Percentiles rank a stretch among this genome's conserved stretches.
Evolutionary conservation across 1,140 invertebrate genomes (phyloP).

Genomic region (Parapsyche elsis): DNA sequence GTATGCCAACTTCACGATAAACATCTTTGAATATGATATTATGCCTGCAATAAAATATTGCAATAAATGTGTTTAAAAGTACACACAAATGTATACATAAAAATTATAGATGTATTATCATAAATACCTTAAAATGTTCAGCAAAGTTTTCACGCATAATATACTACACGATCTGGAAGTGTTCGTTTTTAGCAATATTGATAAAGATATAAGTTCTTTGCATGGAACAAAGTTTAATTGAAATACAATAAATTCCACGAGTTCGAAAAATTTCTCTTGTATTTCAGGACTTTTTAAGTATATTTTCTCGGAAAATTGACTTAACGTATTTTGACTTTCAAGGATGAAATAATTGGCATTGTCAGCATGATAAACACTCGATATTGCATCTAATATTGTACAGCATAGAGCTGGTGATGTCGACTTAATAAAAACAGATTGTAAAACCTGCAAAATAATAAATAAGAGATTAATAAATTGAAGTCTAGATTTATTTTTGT

Average conservation of each 20-base stretch:
- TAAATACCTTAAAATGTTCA: slow-evolving; percentile 84
- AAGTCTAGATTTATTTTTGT: not conserved
- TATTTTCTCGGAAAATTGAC: slow-evolving; percentile 96
- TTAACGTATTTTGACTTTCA: slow-evolving; percentile 94
- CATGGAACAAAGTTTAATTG: slow-evolving; percentile 98
- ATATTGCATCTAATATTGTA: slow-evolving; percentile 95
- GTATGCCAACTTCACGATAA: slow-evolving; percentile 95
- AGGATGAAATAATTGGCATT: slow-evolving; percentile 99
- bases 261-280: slow-evolving; percentile 95
- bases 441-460: slow-evolving; percentile 80
- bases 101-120: not conserved
- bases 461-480: not conserved
- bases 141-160: slow-evolving; percentile 87
- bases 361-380: slow-evolving; percentile 96
- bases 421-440: slow-evolving; percentile 93
- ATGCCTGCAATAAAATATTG: slow-evolving; percentile 71
- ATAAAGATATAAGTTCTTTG: slow-evolving; percentile 97
- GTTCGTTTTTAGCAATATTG: slow-evolving; percentile 89
- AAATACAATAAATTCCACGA: slow-evolving; percentile 96
- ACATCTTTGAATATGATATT: slow-evolving; percentile 97
- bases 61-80: slow-evolving; percentile 31
- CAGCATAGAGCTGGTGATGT: slow-evolving; percentile 85
- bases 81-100: slow-evolving; percentile 1
- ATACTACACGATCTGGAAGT: slow-evolving; percentile 84
- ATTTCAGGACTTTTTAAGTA: slow-evolving; percentile 90